Evolutionary conservation across 2,888 invertebrate species (phyloP).

Genomic region (Vannuccia rotundouncinata): DNA sequence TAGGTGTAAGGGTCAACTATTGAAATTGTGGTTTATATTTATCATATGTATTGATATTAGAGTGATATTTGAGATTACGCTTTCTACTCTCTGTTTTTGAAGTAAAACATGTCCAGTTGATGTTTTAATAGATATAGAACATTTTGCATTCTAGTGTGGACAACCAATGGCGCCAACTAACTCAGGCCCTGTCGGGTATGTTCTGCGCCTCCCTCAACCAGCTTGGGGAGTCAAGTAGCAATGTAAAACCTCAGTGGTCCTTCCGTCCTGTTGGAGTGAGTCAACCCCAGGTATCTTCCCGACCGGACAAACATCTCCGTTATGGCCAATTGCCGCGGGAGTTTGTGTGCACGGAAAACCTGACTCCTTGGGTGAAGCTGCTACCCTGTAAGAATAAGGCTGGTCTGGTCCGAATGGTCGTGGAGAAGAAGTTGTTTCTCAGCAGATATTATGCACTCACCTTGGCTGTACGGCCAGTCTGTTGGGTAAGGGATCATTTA

Average conservation of each 20-base stretch:
- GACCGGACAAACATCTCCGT: slow-evolving; percentile 44
- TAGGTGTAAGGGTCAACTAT: too few species aligned
- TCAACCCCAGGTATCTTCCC: not conserved
- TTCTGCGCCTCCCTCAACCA: slow-evolving; percentile 93
- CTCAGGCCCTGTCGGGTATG: slow-evolving; percentile 82
- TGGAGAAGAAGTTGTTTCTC: slow-evolving; percentile 81
- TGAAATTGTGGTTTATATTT: too few species aligned
- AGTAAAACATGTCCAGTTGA: too few species aligned
- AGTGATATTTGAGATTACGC: too few species aligned
- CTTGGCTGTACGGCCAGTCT: slow-evolving; percentile 74
- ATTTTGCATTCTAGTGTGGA: too few species aligned
- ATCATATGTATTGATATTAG: too few species aligned
- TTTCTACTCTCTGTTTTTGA: too few species aligned
- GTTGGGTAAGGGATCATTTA: slow-evolving; percentile 57
- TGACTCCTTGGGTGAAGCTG: slow-evolving; percentile 95
- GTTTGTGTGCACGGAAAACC: slow-evolving; percentile 94
- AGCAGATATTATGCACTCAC: slow-evolving; percentile 85
- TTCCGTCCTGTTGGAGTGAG: slow-evolving; percentile 69
- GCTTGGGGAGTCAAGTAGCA: slow-evolving; percentile 73
- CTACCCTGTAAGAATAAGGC: slow-evolving; percentile 77
- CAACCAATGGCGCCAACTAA: slow-evolving; percentile 72
- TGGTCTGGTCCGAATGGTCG: slow-evolving; percentile 78
- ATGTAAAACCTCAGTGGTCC: slow-evolving; percentile 71
- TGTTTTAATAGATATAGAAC: too few species aligned
- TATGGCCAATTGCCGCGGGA: slow-evolving; percentile 89